Evolutionary conservation across 2,113 vertebrate species (phyloP), one percentile per base, ranked within the genome.

Genomic region (Crypturellus undulatus): DNA sequence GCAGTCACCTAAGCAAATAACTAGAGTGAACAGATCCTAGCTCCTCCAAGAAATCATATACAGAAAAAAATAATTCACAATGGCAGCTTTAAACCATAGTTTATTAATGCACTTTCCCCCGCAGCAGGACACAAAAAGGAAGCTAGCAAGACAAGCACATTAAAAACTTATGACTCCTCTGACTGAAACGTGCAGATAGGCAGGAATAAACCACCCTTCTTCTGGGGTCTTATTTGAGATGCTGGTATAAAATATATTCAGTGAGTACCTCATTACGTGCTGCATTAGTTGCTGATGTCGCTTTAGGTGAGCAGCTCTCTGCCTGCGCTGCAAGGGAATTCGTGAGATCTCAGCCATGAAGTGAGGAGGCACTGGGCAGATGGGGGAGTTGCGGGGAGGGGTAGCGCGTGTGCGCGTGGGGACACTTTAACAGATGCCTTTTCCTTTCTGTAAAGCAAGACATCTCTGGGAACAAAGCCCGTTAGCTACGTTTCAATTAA

Each of bases 101-200:
- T 97, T 97, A 96, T 97, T 97, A 97, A 98, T 94, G 84, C 28
- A 91, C 94, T 96, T 97, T 94, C 81, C 72, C 89, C 84, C 97
- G 82, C 90, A 97, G 97, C 94, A 96, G 96, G 96, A 96, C 96
- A 96, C 62, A 96, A 81, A 94, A 96, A 95, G 65, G 92, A 96
- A 97, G 93, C 67, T 77, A 89, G 89, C 92, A 97, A 96, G 96
- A 94, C 87, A 97, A 84, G 73, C 43, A 25, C 96, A 97, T 97
- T 93, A 97, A 98, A 97, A 97, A 98, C 96, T 96, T 38, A 97
- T 96, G 80, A 93, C 62, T 96, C 47, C 90, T 96, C 62, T 42
- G 67, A 96, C 91, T 94, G 96, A 97, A 97, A 93, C 77, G 71
- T 79, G 89, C 60, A 91, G 89, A 92, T 76, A 85, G 76, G 80